Conservation (phyloP, 2,888 invertebrate genomes). For the Augiades crinisus region DNA sequence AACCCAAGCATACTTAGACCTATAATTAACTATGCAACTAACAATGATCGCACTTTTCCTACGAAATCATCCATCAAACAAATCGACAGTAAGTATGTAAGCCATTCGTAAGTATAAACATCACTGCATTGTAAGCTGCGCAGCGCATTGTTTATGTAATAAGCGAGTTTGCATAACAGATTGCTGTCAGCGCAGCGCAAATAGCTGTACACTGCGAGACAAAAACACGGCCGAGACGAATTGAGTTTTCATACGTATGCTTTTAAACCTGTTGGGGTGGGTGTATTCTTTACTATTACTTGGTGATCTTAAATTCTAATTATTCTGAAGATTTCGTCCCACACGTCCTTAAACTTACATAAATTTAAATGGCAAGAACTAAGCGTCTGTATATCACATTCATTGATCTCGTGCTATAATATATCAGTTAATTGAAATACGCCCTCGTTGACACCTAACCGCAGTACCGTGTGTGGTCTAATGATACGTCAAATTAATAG, state of each 20-base stretch:
- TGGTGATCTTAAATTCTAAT: no score
- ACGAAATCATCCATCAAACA: not conserved
- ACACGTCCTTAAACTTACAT: no score
- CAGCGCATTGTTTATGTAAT: constrained; percentile 41
- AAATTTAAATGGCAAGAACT: no score
- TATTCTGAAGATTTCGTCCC: no score
- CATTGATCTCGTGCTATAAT: constrained; percentile 3
- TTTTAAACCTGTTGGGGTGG: not conserved
- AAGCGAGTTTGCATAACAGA: constrained; percentile 73
- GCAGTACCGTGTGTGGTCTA: constrained; percentile 57
- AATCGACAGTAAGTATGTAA: not conserved
- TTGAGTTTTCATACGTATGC: constrained; percentile 44
- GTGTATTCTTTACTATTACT: no score
- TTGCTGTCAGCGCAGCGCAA: constrained; percentile 65
- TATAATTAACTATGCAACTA: no score
- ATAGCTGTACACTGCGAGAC: constrained; percentile 53
- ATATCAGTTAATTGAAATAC: constrained; percentile 13
- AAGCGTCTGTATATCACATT: no score
- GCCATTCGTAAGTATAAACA: not conserved
- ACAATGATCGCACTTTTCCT: no score
- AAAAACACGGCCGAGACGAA: constrained; percentile 63
- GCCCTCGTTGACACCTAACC: constrained; percentile 44
- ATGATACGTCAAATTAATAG: constrained; percentile 52
- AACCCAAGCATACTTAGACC: no score
- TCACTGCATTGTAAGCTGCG: constrained; percentile 40